Percentiles rank a stretch among this genome's conserved stretches.
These are phyloP conservation scores for Semaprochilodus insignis DNA, from an alignment of 2,797 vertebrate species.

Conservation along the genomic window DNA sequence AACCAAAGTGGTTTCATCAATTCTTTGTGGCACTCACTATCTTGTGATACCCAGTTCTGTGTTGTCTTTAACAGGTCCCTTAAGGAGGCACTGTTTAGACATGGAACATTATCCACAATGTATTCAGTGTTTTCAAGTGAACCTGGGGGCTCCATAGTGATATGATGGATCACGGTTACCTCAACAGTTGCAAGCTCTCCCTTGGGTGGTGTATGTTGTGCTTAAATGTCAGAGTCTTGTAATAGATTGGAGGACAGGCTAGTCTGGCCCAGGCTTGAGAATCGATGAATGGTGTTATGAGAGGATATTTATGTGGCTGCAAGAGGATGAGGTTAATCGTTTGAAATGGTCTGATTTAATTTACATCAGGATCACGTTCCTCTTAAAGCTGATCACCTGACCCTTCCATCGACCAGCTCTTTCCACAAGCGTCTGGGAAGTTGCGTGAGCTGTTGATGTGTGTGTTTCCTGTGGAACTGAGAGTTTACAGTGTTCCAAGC, in stretches of 20 bases:
- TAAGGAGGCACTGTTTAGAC: slow-evolving; percentile 24
- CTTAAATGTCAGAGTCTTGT: slow-evolving; percentile 39
- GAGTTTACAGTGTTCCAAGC: neutral
- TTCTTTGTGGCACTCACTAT: slow-evolving; percentile 20
- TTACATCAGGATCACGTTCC: slow-evolving; percentile 76
- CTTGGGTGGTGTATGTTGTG: slow-evolving; percentile 29
- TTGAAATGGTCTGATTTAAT: slow-evolving; percentile 68
- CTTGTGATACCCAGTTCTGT: slow-evolving; percentile 38
- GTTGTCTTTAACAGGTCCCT: slow-evolving; percentile 16
- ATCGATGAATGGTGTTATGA: slow-evolving; percentile 62
- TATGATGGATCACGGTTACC: slow-evolving; percentile 46
- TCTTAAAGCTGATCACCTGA: slow-evolving; percentile 64
- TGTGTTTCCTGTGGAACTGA: neutral
- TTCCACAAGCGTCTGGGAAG: slow-evolving; percentile 25
- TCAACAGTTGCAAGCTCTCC: slow-evolving; percentile 37
- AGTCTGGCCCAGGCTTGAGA: slow-evolving; percentile 3
- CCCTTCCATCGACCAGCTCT: slow-evolving; percentile 47
- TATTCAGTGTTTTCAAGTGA: slow-evolving; percentile 33
- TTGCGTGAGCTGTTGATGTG: slow-evolving; percentile 22
- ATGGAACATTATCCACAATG: slow-evolving; percentile 38
- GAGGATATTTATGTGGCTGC: slow-evolving; percentile 70
- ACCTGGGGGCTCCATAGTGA: slow-evolving; percentile 43
- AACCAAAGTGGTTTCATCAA: slow-evolving; percentile 15
- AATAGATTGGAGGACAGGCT: slow-evolving; percentile 30
- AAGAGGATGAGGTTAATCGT: slow-evolving; percentile 68